Evolutionary conservation across 2,797 vertebrate genomes (phyloP), one percentile per base, ranked within the genome.

Genomic region (Allobates femoralis): DNA sequence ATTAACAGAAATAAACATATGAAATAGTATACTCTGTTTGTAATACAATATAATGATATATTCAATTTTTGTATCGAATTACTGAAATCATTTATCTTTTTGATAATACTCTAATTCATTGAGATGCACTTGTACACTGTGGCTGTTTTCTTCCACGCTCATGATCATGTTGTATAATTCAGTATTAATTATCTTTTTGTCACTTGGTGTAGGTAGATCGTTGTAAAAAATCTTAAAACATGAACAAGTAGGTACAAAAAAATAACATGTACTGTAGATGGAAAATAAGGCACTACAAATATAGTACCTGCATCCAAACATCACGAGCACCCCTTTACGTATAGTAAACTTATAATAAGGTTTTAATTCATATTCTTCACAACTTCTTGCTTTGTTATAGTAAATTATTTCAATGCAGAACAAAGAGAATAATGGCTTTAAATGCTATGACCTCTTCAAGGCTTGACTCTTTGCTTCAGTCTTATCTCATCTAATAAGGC

Each of bases 401-500:
- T 37, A 77, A 34, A 78, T 56, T 32, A 37, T 58, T 78, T 5
- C 14, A n/a, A 79, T 11, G 12, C 77, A 62, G 77, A 79, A 79
- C 14, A 37, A 79, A 79, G 23, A 60, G 55, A 79, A 79, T 41
- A 60, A 58, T 56, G 8, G 53, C 55, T 83, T 83, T 60, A 14
- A 74, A 74, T 60, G 53, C 32, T 74, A 28, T 74, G 67, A 83
- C 69, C 81, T 74, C 67, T 71, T 73, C 6, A 41, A 82, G 53
- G 41, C 51, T 82, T 73, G 66, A 82, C 66, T 83, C 34, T 73
- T 74, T 83, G 81, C 81, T 32, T 82, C 71, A 60, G 81, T 60
- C 74, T 83, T 83, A 74, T 74, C 69, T 83, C 81, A 83, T 83
- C 34, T 74, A 71, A 71, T 75, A 74, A 73, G 69, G 81, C 74